phyloP scores from a whole-genome alignment of 1,140 invertebrate species.

The Probaryconus sp. region DNA sequence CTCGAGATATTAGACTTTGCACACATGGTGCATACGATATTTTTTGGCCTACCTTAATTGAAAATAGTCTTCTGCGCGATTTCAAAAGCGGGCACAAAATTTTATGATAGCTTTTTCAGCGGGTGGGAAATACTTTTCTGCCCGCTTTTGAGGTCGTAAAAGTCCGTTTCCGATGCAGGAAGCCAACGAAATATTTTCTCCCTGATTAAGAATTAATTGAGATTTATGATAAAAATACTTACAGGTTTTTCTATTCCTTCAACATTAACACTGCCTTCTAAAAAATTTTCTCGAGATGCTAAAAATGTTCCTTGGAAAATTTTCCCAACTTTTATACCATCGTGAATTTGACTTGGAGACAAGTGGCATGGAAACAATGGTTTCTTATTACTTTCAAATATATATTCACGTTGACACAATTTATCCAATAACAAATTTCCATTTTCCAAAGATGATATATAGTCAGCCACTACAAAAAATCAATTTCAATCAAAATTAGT shows the following conservation, averaged over 20 bases:
- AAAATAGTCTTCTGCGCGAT: no score
- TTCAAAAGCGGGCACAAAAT: no score
- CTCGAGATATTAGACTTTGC: no score
- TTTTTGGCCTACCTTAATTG: no score
- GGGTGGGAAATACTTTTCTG: no score
- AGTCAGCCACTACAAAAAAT: conserved; percentile 72
- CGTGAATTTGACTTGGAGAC: conserved; percentile 85
- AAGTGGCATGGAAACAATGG: conserved; percentile 92
- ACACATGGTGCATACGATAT: no score
- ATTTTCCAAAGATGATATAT: conserved; percentile 73
- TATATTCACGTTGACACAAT: conserved; percentile 83
- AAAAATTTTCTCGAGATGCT: conserved; percentile 93
- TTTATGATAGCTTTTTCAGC: no score
- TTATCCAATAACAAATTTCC: conserved; percentile 86
- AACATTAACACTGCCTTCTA: conserved; percentile 94
- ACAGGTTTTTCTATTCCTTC: conserved; percentile 87
- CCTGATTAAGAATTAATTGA: no score
- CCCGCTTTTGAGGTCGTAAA: no score
- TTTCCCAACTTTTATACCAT: conserved; percentile 88
- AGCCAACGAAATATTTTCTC: conserved; percentile 11
- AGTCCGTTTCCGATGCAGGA: neutral
- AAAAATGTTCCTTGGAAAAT: conserved; percentile 91
- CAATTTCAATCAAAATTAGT: conserved; percentile 38
- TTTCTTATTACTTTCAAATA: conserved; percentile 82
- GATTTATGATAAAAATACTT: conserved; percentile 71